phyloP scores from a whole-genome alignment of 2,113 vertebrate genomes.

The Gracilinanus agilis region DNA sequence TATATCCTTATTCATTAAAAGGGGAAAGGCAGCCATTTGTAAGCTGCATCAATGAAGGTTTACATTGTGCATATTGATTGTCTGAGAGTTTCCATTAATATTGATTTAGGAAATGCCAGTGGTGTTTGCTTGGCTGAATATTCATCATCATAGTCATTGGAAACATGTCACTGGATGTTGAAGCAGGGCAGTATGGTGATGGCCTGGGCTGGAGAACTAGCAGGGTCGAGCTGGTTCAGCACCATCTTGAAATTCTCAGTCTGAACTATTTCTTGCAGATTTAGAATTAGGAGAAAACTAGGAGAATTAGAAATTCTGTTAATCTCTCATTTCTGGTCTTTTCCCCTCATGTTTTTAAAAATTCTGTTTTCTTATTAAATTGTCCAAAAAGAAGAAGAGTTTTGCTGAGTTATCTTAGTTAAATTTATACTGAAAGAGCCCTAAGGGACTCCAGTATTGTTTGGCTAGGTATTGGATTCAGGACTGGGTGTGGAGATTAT shows the following conservation, averaged over 20 bases:
- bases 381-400: background rate
- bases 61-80: background rate
- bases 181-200: background rate
- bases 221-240: background rate
- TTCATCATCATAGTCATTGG: background rate
- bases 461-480: background rate
- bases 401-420: background rate
- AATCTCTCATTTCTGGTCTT: background rate
- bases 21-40: background rate
- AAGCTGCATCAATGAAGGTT: background rate
- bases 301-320: background rate
- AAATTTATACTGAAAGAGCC: background rate
- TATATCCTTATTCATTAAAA: background rate
- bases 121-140: constrained; percentile 13
- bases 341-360: background rate
- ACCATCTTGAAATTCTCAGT: background rate
- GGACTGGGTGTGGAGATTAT: no score
- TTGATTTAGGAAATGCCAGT: constrained; percentile 48
- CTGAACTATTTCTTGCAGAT: constrained; percentile 21
- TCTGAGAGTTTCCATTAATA: constrained; percentile 39
- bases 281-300: no score
- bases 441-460: no score
- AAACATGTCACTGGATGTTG: constrained; percentile 3
- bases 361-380: background rate
- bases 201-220: background rate